Evolutionary conservation across 2,888 invertebrate species (phyloP), one percentile per base, ranked within the genome.

Genomic region (Rosalia funebris): DNA sequence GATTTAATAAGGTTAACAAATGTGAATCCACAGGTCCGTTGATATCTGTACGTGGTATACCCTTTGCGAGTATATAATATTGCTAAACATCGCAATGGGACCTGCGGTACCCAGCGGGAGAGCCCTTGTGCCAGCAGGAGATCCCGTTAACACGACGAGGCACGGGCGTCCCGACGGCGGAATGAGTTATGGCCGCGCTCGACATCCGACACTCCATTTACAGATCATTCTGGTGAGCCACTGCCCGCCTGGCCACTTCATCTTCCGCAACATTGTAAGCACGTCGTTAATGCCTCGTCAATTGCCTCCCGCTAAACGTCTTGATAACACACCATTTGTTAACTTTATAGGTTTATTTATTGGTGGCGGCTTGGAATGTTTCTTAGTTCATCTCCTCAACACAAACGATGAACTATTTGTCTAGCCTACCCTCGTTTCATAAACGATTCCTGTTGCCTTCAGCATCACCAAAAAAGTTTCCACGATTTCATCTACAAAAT

Each of bases 151-250:
- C 75, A 66, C 69, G 65, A 58, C 66, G 60, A 62, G 58, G 55
- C 57, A 47, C 41, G 46, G 50, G 57, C 77, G 76, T 77, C 77
- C 75, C 77, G 76, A 74, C 74, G 78, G 47, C 63, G 66, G 68
- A 56, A 79, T 85, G 84, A 85, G 79, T 84, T 84, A 84, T 84
- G 81, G 82, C 77, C 79, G 76, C 76, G 75, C 81, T 78, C 77
- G 81, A 79, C 79, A 77, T 78, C 81, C 81, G 82, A 81, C 82
- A 84, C 84, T 84, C 84, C 83, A 84, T 84, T 84, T 84, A 84
- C 83, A 84, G 84, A 84, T 83, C 83, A 84, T 84, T 84, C 83
- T 82, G 83, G 82, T 83, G 82, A 83, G 71, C 77, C 76, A 81
- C 79, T 81, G 82, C 81, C 81, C 79, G 79, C 75, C 79, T 77